phyloP scores from a whole-genome alignment of 2,888 invertebrate species.

The Frankliniella intonsa region DNA sequence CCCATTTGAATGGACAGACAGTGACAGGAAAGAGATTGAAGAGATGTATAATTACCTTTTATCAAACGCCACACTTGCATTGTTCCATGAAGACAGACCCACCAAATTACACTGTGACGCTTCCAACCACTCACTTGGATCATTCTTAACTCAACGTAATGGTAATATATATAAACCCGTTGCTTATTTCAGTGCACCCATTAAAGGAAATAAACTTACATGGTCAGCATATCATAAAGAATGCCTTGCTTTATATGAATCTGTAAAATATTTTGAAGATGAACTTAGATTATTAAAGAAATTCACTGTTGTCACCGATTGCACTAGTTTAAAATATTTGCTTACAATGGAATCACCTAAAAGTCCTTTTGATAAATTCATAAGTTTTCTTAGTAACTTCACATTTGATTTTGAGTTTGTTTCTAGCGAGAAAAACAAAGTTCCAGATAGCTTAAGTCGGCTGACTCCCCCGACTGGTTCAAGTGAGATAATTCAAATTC shows the following conservation, averaged over 20 bases:
- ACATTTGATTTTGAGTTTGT: background rate
- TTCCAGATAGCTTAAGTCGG: background rate
- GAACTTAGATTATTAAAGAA: background rate
- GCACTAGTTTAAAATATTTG: background rate
- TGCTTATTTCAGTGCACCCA: background rate
- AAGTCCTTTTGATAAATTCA: background rate
- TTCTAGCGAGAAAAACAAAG: background rate
- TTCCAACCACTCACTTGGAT: background rate
- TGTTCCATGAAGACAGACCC: background rate
- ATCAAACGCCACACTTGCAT: background rate
- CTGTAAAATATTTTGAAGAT: background rate
- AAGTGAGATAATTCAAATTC: too few species aligned
- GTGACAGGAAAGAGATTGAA: background rate
- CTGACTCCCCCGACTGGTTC: too few species aligned
- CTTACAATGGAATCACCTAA: background rate
- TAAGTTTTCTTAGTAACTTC: background rate
- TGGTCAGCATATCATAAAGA: background rate
- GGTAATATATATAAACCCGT: background rate
- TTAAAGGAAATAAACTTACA: background rate
- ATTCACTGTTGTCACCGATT: background rate
- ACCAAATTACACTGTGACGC: background rate
- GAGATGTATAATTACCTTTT: background rate
- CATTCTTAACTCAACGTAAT: background rate
- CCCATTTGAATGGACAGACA: background rate
- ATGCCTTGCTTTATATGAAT: background rate